These are phyloP conservation scores for Siniperca undulata DNA, from an alignment of 2,797 vertebrate species.

Conservation along the genomic window DNA sequence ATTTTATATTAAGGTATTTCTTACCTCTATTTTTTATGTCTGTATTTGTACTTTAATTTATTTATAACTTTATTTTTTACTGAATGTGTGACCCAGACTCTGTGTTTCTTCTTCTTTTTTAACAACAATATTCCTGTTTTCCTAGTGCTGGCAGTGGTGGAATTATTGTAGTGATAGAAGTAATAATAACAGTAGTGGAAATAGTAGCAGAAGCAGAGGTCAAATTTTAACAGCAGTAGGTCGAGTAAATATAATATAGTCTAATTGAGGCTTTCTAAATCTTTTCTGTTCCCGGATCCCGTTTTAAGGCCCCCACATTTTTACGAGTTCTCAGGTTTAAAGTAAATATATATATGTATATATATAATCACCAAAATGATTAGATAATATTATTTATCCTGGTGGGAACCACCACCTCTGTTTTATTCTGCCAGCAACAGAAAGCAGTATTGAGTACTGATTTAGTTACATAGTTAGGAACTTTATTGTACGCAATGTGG, in stretches of 20 bases:
- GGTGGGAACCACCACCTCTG: neutral
- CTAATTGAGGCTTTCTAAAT: neutral
- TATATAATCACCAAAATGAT: neutral
- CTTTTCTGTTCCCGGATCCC: neutral
- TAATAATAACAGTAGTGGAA: too few species aligned
- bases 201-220: too few species aligned
- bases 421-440: neutral
- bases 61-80: neutral
- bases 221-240: neutral
- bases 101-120: neutral
- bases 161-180: neutral
- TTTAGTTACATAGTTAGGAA: neutral
- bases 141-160: neutral
- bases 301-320: neutral
- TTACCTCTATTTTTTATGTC: neutral
- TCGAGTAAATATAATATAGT: neutral
- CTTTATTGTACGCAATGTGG: too few species aligned
- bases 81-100: neutral
- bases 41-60: neutral
- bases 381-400: neutral
- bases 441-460: neutral
- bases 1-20: too few species aligned
- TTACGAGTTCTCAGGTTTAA: neutral
- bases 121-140: rapidly evolving
- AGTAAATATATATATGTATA: neutral